Conservation (phyloP, 2,797 vertebrate genomes). For the Salmo trutta region DNA sequence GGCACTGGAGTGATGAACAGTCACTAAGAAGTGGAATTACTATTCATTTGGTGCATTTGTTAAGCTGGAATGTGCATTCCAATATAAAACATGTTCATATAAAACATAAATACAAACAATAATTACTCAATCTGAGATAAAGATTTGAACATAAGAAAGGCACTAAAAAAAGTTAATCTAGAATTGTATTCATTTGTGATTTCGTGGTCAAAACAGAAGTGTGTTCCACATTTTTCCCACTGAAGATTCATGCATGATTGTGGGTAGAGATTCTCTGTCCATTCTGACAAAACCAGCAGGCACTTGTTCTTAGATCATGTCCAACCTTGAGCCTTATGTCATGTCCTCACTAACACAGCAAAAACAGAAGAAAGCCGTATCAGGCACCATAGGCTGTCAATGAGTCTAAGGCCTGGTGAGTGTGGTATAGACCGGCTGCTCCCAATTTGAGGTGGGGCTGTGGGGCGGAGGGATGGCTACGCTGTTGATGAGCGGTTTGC, state of each 20-base stretch:
- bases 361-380: not conserved
- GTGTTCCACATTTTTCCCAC: constrained; percentile 42
- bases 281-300: constrained; percentile 57
- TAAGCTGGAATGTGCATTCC: not conserved
- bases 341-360: not conserved
- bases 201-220: not conserved
- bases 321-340: not conserved
- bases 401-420: constrained; percentile 78
- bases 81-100: not conserved
- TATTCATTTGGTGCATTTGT: not conserved
- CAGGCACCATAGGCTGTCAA: not conserved
- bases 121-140: not conserved
- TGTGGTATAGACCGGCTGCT: constrained; percentile 87
- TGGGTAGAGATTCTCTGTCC: not conserved
- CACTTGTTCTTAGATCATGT: constrained; percentile 58
- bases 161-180: not conserved
- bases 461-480: constrained; percentile 82
- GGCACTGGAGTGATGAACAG: not conserved
- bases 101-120: not conserved
- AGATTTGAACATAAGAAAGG: not conserved
- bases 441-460: constrained; percentile 85
- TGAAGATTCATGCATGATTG: constrained; percentile 37
- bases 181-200: not conserved
- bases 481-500: constrained; percentile 82
- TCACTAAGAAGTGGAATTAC: not conserved